A percentile compares a stretch with the other conserved stretches of the same genome.
These are phyloP conservation scores for Eulimnadia texana DNA, from an alignment of 1,140 invertebrate species.

Conservation along the genomic window DNA sequence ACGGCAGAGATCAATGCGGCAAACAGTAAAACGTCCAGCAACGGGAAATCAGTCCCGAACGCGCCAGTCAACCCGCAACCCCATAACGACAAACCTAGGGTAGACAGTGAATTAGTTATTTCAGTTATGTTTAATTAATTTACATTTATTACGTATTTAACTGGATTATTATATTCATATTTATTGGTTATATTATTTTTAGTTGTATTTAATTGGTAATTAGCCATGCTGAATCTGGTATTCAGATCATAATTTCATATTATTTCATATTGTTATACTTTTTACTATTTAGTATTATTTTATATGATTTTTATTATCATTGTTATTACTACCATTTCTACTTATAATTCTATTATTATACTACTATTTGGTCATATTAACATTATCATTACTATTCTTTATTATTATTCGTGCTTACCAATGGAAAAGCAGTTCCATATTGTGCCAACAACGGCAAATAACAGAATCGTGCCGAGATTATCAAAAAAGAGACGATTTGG, in stretches of 20 bases:
- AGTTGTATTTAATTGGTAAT: background rate
- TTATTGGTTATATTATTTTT: background rate
- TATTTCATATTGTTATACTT: no score
- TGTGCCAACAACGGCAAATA: conserved; percentile 91
- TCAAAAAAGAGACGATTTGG: conserved; percentile 93
- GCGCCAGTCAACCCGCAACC: conserved; percentile 64
- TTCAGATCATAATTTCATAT: background rate
- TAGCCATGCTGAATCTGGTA: background rate
- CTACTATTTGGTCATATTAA: no score
- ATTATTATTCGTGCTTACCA: conserved; percentile 42
- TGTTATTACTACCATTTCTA: no score
- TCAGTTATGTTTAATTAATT: background rate
- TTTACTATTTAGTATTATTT: no score
- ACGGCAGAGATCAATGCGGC: conserved; percentile 94
- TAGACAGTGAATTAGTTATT: background rate
- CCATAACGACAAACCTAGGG: conserved; percentile 67
- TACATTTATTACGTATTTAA: background rate
- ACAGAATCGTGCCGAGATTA: conserved; percentile 84
- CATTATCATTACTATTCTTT: background rate
- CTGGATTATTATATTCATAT: background rate
- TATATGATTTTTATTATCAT: no score
- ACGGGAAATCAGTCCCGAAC: conserved; percentile 57
- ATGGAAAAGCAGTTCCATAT: conserved; percentile 93
- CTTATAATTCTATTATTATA: no score
- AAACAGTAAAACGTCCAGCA: conserved; percentile 85